phyloP scores from a whole-genome alignment of 2,113 vertebrate species.

The Nanger granti region DNA sequence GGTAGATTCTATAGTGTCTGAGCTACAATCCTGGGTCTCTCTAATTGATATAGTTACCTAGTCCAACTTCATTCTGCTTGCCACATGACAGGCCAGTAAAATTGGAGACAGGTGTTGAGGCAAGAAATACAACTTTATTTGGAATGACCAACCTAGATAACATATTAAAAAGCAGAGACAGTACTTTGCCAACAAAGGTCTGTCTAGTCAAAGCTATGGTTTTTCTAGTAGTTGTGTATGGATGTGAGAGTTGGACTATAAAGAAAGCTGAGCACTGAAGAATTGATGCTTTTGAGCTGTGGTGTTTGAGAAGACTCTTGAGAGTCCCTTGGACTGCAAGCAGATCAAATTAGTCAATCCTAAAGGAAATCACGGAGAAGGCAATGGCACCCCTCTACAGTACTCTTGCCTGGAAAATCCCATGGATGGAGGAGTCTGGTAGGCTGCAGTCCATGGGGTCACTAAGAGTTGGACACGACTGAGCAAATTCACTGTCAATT shows the following conservation, averaged over 20 bases:
- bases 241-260: background rate
- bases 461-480: too few relatives aligned
- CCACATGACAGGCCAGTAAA: background rate
- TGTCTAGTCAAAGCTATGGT: background rate
- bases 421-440: too few relatives aligned
- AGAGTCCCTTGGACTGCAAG: background rate
- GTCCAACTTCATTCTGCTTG: background rate
- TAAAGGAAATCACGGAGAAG: background rate
- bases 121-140: background rate
- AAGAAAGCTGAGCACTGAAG: background rate
- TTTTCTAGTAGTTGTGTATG: background rate
- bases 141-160: background rate
- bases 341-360: background rate
- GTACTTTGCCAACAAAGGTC: background rate
- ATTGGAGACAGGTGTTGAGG: background rate
- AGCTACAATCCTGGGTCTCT: background rate
- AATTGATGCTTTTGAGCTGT: background rate
- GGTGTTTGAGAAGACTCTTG: background rate
- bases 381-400: too few relatives aligned
- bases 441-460: too few relatives aligned
- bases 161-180: background rate
- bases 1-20: background rate
- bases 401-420: too few relatives aligned
- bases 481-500: too few relatives aligned
- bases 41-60: background rate